A percentile compares a stretch with the other conserved stretches of the same genome.
phyloP scores from a whole-genome alignment of 2,888 invertebrate species.

The Aphodius granarius region DNA sequence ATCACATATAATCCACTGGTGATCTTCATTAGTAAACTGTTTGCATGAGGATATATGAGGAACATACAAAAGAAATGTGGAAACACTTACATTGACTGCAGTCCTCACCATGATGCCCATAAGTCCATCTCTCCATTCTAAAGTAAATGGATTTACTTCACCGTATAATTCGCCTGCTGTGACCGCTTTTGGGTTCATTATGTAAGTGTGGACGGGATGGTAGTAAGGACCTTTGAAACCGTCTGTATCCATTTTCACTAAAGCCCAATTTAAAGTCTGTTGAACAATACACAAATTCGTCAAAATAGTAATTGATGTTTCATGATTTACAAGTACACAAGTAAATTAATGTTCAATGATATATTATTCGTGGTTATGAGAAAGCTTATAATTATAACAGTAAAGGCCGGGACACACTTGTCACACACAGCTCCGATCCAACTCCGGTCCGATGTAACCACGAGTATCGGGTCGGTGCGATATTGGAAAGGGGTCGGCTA shows the following conservation, averaged over 20 bases:
- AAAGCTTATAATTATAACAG: too few species aligned
- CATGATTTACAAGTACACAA: too few species aligned
- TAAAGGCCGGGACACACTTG: too few species aligned
- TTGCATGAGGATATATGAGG: neutral
- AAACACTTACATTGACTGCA: constrained; percentile 57
- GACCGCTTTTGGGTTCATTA: constrained; percentile 87
- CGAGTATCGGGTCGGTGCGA: too few species aligned
- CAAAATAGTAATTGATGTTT: too few species aligned
- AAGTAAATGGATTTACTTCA: constrained; percentile 77
- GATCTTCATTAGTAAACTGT: constrained; percentile 63
- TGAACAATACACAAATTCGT: constrained; percentile 26
- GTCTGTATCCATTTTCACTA: constrained; percentile 66
- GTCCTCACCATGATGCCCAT: constrained; percentile 69
- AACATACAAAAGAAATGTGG: neutral
- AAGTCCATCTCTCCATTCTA: constrained; percentile 91
- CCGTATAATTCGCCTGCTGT: constrained; percentile 88
- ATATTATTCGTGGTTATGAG: too few species aligned
- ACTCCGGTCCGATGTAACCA: too few species aligned
- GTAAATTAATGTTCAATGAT: too few species aligned
- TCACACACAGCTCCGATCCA: too few species aligned
- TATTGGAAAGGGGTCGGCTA: too few species aligned
- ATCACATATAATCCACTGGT: constrained; percentile 91
- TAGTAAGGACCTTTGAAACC: constrained; percentile 65
- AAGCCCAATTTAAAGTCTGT: constrained; percentile 71
- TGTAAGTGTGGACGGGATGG: constrained; percentile 73